phyloP scores from a whole-genome alignment of 2,797 vertebrate genomes.

The Lophius americanus region DNA sequence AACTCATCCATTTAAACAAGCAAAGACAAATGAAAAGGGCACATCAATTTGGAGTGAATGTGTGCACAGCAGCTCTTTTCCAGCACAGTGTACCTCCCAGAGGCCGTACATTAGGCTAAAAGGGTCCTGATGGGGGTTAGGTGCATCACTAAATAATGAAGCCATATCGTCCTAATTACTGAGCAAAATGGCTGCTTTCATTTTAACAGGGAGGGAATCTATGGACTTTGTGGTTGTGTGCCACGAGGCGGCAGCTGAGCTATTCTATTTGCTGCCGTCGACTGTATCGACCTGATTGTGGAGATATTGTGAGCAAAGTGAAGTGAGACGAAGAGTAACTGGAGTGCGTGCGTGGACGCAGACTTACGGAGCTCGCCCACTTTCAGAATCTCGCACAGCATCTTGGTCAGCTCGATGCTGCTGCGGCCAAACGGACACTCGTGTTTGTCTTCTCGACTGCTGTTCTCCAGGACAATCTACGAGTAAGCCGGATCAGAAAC shows the following conservation, averaged over 20 bases:
- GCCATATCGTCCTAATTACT: slow-evolving; percentile 63
- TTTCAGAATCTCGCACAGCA: slow-evolving; percentile 98
- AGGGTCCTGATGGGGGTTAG: slow-evolving; percentile 46
- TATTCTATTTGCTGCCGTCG: neutral
- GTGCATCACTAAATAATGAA: slow-evolving; percentile 72
- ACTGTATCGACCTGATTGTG: neutral
- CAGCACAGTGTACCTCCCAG: slow-evolving; percentile 38
- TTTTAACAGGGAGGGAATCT: slow-evolving; percentile 25
- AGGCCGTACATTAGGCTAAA: slow-evolving; percentile 48
- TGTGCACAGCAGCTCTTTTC: slow-evolving; percentile 51
- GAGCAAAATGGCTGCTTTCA: slow-evolving; percentile 65
- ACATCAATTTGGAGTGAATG: slow-evolving; percentile 64
- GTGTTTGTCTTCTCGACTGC: slow-evolving; percentile 98
- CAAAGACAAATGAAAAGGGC: slow-evolving; percentile 70
- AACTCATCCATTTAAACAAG: slow-evolving; percentile 60
- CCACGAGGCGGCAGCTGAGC: neutral
- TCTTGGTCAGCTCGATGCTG: slow-evolving; percentile 98
- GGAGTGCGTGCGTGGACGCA: slow-evolving; percentile 29
- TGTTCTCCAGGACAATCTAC: slow-evolving; percentile 99
- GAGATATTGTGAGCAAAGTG: neutral
- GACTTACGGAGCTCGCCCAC: slow-evolving; percentile 98
- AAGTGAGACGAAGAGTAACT: neutral
- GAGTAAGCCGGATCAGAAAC: neutral
- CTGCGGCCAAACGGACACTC: slow-evolving; percentile 98
- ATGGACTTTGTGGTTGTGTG: slow-evolving; percentile 16